Evolutionary conservation across 2,888 invertebrate species (phyloP).

Genomic region (Digitonthophagus gazella): DNA sequence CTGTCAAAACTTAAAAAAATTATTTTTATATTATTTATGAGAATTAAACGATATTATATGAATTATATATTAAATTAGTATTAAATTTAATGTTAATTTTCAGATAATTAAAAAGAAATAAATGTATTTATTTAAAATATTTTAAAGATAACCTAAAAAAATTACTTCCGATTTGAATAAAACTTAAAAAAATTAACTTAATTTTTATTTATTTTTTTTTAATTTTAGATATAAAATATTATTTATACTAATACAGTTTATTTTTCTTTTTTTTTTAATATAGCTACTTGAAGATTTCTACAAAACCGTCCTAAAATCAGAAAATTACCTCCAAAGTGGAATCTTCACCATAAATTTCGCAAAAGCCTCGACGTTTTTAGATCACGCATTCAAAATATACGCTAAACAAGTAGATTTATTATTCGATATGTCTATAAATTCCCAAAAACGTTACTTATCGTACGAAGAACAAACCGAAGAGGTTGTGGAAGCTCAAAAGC

Average conservation of each 20-base stretch:
- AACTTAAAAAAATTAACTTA: no score
- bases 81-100: no score
- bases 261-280: constrained; percentile 26
- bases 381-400: constrained; percentile 70
- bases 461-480: constrained; percentile 17
- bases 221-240: no score
- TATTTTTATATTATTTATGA: no score
- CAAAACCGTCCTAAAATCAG: constrained; percentile 52
- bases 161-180: no score
- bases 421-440: constrained; percentile 43
- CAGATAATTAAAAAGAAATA: no score
- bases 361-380: constrained; percentile 74
- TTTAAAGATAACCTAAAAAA: no score
- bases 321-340: constrained; percentile 51
- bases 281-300: constrained; percentile 61
- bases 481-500: not conserved
- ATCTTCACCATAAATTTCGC: constrained; percentile 65
- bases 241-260: not conserved
- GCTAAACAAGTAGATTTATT: constrained; percentile 67
- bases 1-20: no score
- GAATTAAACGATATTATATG: no score
- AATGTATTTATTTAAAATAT: no score
- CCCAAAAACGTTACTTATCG: constrained; percentile 37
- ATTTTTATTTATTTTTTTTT: no score
- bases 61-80: no score